phyloP scores from a whole-genome alignment of 2,888 invertebrate species.

The Baccha elongata region DNA sequence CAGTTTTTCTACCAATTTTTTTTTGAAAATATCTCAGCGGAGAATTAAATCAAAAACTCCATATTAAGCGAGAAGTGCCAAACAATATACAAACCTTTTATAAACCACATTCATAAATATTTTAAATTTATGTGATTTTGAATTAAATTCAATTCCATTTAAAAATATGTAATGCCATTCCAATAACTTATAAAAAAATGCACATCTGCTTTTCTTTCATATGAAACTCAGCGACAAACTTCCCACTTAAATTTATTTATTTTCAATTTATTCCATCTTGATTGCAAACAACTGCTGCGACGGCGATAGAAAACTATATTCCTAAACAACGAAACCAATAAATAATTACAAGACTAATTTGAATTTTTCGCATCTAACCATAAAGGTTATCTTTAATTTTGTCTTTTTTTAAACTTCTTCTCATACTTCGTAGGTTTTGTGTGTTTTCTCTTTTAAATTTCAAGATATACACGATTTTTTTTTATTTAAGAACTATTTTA shows the following conservation, averaged over 20 bases:
- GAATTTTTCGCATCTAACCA: slow-evolving; percentile 70
- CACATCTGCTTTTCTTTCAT: slow-evolving; percentile 40
- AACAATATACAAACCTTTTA: slow-evolving; percentile 29
- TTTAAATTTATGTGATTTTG: background rate
- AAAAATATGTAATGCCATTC: slow-evolving; percentile 15
- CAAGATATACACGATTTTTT: slow-evolving; percentile 54
- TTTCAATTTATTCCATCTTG: too few species aligned
- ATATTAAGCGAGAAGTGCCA: background rate
- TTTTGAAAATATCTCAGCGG: too few species aligned
- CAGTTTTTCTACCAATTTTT: too few species aligned
- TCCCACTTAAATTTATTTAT: too few species aligned
- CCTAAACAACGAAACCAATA: slow-evolving; percentile 32
- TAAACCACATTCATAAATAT: slow-evolving; percentile 24
- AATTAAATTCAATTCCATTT: slow-evolving; percentile 27
- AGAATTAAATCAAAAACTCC: too few species aligned
- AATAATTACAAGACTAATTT: slow-evolving; percentile 65
- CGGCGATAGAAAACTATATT: slow-evolving; percentile 1
- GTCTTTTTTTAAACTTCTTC: slow-evolving; percentile 23
- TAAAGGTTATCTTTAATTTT: slow-evolving; percentile 71
- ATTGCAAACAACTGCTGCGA: too few species aligned
- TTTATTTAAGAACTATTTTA: slow-evolving; percentile 67
- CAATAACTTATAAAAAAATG: slow-evolving; percentile 43
- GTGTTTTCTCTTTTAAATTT: slow-evolving; percentile 42
- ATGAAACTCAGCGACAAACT: slow-evolving; percentile 17
- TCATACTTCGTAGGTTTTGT: slow-evolving; percentile 37